A percentile compares a stretch with the other conserved stretches of the same genome.
phyloP scores from a whole-genome alignment of 2,797 vertebrate species.

The Sebastes nivosus region DNA sequence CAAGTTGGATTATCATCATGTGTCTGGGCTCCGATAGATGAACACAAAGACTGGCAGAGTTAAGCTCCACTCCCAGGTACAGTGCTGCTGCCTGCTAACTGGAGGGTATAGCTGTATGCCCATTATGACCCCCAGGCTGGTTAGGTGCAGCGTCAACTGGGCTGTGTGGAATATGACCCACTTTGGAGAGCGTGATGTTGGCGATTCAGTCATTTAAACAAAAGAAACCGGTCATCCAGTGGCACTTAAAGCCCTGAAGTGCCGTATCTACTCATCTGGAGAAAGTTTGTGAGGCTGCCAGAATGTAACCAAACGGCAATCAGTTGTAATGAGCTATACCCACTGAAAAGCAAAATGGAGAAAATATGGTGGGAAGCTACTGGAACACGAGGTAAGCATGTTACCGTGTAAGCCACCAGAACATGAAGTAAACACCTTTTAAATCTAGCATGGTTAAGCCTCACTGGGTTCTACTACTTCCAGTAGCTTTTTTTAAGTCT shows the following conservation, averaged over 20 bases:
- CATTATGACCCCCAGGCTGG: neutral
- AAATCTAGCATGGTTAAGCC: neutral
- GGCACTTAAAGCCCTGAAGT: neutral
- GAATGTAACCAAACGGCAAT: neutral
- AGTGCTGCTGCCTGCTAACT: neutral
- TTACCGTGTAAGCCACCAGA: neutral
- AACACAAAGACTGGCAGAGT: neutral
- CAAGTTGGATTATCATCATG: slow-evolving; percentile 4
- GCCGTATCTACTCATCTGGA: neutral
- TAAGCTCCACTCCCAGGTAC: neutral
- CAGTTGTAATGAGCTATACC: neutral
- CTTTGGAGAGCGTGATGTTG: neutral
- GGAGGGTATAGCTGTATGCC: neutral
- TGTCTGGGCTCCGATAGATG: slow-evolving; percentile 7
- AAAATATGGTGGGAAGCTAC: neutral
- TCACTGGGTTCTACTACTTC: neutral
- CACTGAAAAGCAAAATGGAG: neutral
- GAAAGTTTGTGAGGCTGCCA: neutral
- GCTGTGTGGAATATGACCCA: neutral
- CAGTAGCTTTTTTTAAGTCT: slow-evolving; percentile 16
- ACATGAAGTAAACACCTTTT: neutral
- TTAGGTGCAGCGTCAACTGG: neutral
- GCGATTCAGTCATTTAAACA: neutral
- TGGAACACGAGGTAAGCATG: neutral
- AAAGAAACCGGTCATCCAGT: neutral